Base-by-base conservation (phyloP, 2,888 invertebrate genomes). In the Glyphotaelius pellucidus region DNA sequence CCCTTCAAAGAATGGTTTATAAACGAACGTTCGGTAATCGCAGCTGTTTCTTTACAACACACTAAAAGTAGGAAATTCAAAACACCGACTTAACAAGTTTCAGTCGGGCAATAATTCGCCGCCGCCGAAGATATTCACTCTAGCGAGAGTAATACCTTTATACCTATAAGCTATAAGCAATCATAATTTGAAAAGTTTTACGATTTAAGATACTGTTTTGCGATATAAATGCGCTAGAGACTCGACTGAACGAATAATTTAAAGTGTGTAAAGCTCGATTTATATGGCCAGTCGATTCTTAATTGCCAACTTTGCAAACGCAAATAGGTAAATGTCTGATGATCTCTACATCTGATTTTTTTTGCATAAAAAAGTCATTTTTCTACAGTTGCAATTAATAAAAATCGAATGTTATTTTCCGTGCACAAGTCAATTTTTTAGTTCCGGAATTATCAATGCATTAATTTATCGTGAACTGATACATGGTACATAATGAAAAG, bases 101-200 rank as follows among this genome's bases (percentile, higher is more conserved):
- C 9, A 79, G 52, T 32, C 14, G 42, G 12, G 89, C 88, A 35
- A 19, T 89, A 89, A 89, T 89, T 89, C 35, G 89, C 83, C 67
- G 89, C 31, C 81, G 92, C 85, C 52, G 35, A 85, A 90, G 92
- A 67, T 91, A 91, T 90, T 89, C 86, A 86, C 80, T 89, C 67
- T 89, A 80, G 91, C 92, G 92, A 42, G 80, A 91, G 91, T 92
- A 92, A 92, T 90, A 80, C 91, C 88, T 86, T 90, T 93, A 93
- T 67, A 67, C 67, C 67, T 67, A 67, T 67, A 67, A 25, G 67
- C 67, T 67, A 67, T 92, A 92, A 91, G 93, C 92, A 92, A 93
- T 93, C 93, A 93, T 93, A 93, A 93, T 93, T 93, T 93, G 92
- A 93, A 93, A 93, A 93, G 91, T 93, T 93, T 93, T 89, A 91